Evolutionary conservation across 2,888 invertebrate genomes (phyloP), one percentile per base, ranked within the genome.

Genomic region (Pachycephus smyrnensis): DNA sequence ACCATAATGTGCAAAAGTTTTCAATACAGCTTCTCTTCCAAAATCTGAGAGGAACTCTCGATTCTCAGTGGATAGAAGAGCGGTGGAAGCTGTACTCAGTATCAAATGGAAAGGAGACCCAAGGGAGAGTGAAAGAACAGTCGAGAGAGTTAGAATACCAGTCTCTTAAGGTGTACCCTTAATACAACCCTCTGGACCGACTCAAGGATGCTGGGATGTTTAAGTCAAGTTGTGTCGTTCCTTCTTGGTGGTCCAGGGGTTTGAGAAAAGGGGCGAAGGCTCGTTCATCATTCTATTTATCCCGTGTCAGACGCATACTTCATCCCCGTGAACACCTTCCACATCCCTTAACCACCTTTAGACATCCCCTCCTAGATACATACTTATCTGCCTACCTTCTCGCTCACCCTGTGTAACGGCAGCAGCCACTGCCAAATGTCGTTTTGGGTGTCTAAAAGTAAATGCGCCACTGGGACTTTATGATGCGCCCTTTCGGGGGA

Each of bases 201-300:
- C 71, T 75, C 68, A 80, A 79, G 68, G 75, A 77, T 79, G 81
- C 73, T 69, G 71, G 75, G 40, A 76, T 73, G 76, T 73, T 78
- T 75, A 68, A 77, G 75, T 75, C 77, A 81, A 74, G 76, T 84
- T 84, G 76, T 81, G 75, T 82, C 77, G 78, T 69, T 75, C 80
- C n/a, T 33, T 15, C 40, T 15, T 15, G 40, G 40, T 15, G 40
- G 40, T 40, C 75, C 73, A 32, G 35, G 35, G 32, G 69, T 30
- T 73, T 69, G 33, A 40, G 37, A 77, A 79, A 81, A 77, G 78
- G 69, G 75, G 77, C 80, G 73, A 80, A 37, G 68, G 81, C 80
- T 85, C 83, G 81, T 85, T 83, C 81, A 85, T 84, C 83, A 84
- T 79, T 78, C 78, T 83, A 84, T 83, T 85, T 84, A 84, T 79